A percentile compares a stretch with the other conserved stretches of the same genome.
These are phyloP conservation scores for Leptopilina clavipes DNA, from an alignment of 1,140 invertebrate species.

Conservation along the genomic window DNA sequence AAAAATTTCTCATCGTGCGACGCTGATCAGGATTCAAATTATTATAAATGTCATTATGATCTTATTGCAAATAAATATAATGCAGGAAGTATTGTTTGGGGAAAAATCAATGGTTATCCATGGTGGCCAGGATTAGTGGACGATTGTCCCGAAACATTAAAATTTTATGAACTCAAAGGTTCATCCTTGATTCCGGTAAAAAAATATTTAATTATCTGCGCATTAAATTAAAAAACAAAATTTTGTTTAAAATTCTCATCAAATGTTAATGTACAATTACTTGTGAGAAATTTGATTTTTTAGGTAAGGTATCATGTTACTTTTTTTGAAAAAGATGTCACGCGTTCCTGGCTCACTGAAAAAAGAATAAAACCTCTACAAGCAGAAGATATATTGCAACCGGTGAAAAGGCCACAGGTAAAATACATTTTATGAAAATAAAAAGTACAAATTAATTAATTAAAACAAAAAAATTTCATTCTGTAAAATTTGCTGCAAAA, in stretches of 20 bases:
- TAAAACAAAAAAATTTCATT: background rate
- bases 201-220: too few relatives aligned
- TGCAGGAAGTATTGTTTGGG: slow-evolving; percentile 82
- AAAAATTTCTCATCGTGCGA: slow-evolving; percentile 72
- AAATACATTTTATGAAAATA: background rate
- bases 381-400: background rate
- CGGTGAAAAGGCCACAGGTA: background rate
- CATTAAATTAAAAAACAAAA: too few relatives aligned
- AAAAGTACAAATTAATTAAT: background rate
- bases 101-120: slow-evolving; percentile 77
- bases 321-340: background rate
- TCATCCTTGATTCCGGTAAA: slow-evolving; percentile 75
- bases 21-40: slow-evolving; percentile 67
- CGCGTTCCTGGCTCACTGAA: background rate
- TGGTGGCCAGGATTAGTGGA: slow-evolving; percentile 86
- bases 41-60: slow-evolving; percentile 66
- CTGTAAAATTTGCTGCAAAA: background rate
- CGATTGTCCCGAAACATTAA: slow-evolving; percentile 79
- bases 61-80: slow-evolving; percentile 76
- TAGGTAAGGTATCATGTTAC: slow-evolving; percentile 28
- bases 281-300: background rate
- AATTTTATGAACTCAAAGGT: slow-evolving; percentile 77
- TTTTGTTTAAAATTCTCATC: too few relatives aligned
- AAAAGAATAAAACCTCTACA: background rate
- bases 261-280: too few relatives aligned